Base-by-base conservation (phyloP, 2,888 invertebrate genomes). In the Gymnocheta viridis region DNA sequence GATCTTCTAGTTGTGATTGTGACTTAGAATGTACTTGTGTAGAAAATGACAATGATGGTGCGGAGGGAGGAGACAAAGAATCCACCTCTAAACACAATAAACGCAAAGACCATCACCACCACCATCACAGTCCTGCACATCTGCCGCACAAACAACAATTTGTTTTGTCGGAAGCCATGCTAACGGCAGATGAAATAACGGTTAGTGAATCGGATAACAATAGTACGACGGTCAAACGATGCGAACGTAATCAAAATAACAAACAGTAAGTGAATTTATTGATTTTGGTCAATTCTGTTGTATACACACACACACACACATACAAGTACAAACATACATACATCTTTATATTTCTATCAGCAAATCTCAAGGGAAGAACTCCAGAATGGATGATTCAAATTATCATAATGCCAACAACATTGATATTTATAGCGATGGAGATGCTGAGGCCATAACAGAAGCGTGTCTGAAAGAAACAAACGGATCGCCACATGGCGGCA, bases 181-280 rank as follows among this genome's bases (percentile, higher is more conserved):
- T 90, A 5, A 89, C 89, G 10, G 90, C 89, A 0, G 90, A 90
- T 78, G 90, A 90, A 85, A 90, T 90, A 35, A 90, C 90, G 4
- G 90, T 90, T 73, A 90, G 90, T 47, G 90, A 90, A 51, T 90
- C 90, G 32, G 90, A 90, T 77, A 90, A 90, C 70, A 90, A 90
- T 60, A 90, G 90, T 82, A 90, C 90, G 17, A 90, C 89, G 86
- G 87, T 90, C 27, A 90, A 90, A 49, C 84, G 85, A 32, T 84
- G 84, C 14, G 84, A 81, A 44, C 84, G 84, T 6, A 81, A 79
- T 73, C 77, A 84, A 62, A 69, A 73, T 78, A 81, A 32, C 32
- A 73, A 79, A 49, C 14, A 44, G 73, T 79, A 69, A 69, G 29
- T 41, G 29, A 29, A 56, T 0, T 27, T 6, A 0, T 47, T 35